Conservation (phyloP, 2,113 vertebrate species). For the Pygoscelis antarcticus region DNA sequence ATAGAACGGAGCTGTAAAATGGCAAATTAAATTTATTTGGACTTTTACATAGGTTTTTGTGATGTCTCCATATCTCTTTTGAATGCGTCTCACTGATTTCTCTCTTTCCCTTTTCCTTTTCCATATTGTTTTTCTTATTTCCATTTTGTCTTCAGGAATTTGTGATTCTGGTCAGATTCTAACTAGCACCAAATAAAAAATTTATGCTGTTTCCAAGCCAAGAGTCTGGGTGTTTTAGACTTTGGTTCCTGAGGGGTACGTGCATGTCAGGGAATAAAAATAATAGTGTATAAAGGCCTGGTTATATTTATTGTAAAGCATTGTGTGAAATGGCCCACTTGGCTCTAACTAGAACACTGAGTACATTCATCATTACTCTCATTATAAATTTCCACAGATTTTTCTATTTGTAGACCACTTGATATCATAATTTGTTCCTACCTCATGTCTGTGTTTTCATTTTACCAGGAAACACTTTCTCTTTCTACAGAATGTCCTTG, state of each 20-base stretch:
- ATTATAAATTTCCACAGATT: slow-evolving; percentile 25
- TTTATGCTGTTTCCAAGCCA: neutral
- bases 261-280: slow-evolving; percentile 10
- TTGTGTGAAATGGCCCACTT: slow-evolving; percentile 32
- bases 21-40: neutral
- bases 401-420: slow-evolving; percentile 36
- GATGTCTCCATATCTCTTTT: neutral
- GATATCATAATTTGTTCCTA: neutral
- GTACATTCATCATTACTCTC: slow-evolving; percentile 24
- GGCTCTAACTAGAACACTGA: slow-evolving; percentile 13
- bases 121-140: neutral
- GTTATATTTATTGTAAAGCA: slow-evolving; percentile 43
- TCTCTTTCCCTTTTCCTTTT: neutral
- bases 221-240: neutral
- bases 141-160: neutral
- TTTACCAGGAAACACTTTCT: slow-evolving; percentile 1
- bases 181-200: neutral
- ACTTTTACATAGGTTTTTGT: neutral
- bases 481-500: neutral
- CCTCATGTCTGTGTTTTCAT: neutral
- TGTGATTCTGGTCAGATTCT: slow-evolving; percentile 1
- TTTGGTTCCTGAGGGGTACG: neutral
- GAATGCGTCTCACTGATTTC: neutral
- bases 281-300: neutral
- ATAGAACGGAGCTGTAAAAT: neutral